phyloP scores from a whole-genome alignment of 2,113 vertebrate species.

The Alligator mississippiensis region DNA sequence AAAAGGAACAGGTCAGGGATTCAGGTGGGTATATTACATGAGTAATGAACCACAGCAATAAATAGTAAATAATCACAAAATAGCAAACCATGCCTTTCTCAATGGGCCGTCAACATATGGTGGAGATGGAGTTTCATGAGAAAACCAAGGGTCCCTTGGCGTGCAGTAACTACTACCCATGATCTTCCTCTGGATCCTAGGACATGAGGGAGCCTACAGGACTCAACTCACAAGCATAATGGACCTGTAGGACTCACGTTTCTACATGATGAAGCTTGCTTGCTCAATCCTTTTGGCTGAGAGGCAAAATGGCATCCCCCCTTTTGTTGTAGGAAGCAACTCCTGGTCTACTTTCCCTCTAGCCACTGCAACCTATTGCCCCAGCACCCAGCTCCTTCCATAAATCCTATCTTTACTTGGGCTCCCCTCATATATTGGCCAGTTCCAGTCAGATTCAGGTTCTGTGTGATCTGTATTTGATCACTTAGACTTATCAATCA shows the following conservation, averaged over 20 bases:
- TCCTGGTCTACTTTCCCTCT: background rate
- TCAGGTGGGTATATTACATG: background rate
- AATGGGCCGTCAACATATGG: background rate
- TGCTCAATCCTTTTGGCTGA: background rate
- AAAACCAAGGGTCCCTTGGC: background rate
- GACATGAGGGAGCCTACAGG: background rate
- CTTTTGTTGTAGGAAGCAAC: background rate
- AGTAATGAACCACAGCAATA: background rate
- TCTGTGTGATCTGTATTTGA: background rate
- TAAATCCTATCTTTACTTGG: background rate
- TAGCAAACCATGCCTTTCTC: background rate
- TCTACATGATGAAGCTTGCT: background rate
- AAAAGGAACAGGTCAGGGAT: background rate
- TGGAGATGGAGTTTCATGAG: background rate
- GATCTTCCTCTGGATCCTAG: background rate
- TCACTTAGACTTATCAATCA: background rate
- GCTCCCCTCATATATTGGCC: background rate
- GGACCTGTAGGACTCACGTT: background rate
- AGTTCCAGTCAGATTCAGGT: background rate
- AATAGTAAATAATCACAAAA: background rate
- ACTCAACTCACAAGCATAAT: accelerated
- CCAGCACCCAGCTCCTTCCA: background rate
- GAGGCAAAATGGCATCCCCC: background rate
- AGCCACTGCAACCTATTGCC: background rate
- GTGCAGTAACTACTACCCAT: background rate